A percentile compares a stretch with the other conserved stretches of the same genome.
Conservation (phyloP, 1,140 invertebrate genomes). For the Drosophila sucinea region DNA sequence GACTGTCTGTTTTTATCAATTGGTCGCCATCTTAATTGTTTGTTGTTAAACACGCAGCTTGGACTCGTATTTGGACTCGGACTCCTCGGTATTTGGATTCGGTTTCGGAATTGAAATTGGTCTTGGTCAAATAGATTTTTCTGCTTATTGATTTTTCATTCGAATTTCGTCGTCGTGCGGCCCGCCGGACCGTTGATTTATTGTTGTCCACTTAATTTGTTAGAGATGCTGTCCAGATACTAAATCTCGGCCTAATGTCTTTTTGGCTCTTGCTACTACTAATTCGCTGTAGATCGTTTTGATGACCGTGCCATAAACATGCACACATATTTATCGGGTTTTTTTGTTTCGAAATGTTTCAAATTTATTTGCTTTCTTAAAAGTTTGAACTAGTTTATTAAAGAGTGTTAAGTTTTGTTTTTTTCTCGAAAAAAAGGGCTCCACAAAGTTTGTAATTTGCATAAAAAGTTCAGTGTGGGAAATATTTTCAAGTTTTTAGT, state of each 20-base stretch:
- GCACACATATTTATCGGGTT: slow-evolving; percentile 35
- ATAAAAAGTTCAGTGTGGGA: slow-evolving; percentile 40
- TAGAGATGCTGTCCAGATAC: slow-evolving; percentile 75
- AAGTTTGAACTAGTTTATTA: slow-evolving; percentile 50
- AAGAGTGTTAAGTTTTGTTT: slow-evolving; percentile 41
- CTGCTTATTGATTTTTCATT: slow-evolving; percentile 80
- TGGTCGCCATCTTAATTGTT: slow-evolving; percentile 82
- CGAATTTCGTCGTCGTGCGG: slow-evolving; percentile 71
- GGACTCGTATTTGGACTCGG: slow-evolving; percentile 11
- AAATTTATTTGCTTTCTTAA: background rate
- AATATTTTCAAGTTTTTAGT: background rate
- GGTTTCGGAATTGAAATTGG: slow-evolving; percentile 27
- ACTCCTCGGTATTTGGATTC: slow-evolving; percentile 26
- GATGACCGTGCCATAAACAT: slow-evolving; percentile 23
- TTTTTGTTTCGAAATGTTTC: slow-evolving; percentile 23
- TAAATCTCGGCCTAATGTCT: slow-evolving; percentile 40
- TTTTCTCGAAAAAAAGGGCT: slow-evolving; percentile 31
- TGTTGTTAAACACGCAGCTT: slow-evolving; percentile 79
- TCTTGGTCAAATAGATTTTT: slow-evolving; percentile 65
- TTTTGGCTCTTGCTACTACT: slow-evolving; percentile 29
- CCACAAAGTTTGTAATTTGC: slow-evolving; percentile 49
- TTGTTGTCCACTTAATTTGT: slow-evolving; percentile 79
- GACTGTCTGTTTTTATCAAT: slow-evolving; percentile 70
- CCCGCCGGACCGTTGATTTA: slow-evolving; percentile 61
- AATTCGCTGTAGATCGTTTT: slow-evolving; percentile 50